These are phyloP conservation scores for Burhinus oedicnemus DNA, from an alignment of 2,113 vertebrate species.

Conservation along the genomic window DNA sequence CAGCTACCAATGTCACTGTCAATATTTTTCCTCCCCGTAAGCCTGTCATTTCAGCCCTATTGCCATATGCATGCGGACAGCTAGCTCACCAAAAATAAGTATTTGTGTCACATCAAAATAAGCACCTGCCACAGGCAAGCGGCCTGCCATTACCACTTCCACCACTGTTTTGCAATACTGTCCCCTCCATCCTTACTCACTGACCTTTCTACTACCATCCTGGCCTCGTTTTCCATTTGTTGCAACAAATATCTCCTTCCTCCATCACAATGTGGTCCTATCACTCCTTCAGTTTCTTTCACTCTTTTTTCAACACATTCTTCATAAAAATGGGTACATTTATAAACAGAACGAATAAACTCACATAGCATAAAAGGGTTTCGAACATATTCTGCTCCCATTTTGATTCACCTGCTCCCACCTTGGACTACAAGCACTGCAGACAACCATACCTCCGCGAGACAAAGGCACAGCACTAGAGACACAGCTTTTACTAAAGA, in stretches of 20 bases:
- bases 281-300: background rate
- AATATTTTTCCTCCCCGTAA: background rate
- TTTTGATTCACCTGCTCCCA: background rate
- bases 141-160: background rate
- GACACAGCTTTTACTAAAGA: background rate
- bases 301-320: background rate
- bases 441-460: background rate
- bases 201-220: slow-evolving; percentile 24
- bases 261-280: background rate
- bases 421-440: background rate
- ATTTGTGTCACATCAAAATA: slow-evolving; percentile 35
- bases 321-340: background rate
- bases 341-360: background rate
- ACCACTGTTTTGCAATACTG: background rate
- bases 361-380: background rate
- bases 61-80: background rate
- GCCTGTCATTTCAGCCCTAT: background rate
- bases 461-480: background rate
- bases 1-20: background rate
- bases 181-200: background rate
- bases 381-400: background rate
- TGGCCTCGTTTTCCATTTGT: background rate
- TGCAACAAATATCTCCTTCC: background rate
- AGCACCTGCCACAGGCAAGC: slow-evolving; percentile 38
- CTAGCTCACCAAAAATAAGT: slow-evolving; percentile 38